Evolutionary conservation across 2,888 invertebrate genomes (phyloP), one percentile per base, ranked within the genome.

Genomic region (Acrobasis consociella): DNA sequence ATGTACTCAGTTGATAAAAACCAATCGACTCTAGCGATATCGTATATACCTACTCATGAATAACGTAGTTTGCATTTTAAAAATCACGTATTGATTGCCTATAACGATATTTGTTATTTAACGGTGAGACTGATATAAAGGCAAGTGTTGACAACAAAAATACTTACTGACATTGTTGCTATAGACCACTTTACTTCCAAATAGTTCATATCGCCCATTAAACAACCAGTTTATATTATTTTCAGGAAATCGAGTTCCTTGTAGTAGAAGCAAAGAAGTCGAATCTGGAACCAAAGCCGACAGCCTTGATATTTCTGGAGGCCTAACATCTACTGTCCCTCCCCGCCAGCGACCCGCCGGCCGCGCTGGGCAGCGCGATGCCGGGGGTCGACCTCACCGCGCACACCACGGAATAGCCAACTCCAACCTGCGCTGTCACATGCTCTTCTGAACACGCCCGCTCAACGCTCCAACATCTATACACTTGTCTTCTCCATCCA

Each of bases 241-340:
- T 82, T n/a, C 95, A 95, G 89, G 96, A 97, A 84, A 97, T 98
- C 89, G 97, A 98, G 93, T 97, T 99, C 93, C 94, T 98, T 81
- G 98, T 99, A 74, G 95, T 97, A 71, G 97, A 97, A 93, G 97
- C 97, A 75, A 97, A 97, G 92, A 97, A 97, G 91, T 97, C 97
- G 78, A 97, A 97, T 89, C 93, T 97, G 90, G 97, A 97, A 93
- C 97, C 97, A 78, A 97, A 97, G 93, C 97, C 97, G 73, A 97
- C 97, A 79, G 97, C 97, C 73, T 93, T 97, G 70, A 97, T 97
- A 91, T 97, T 97, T 93, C 93, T 97, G 93, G 97, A 97, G 94
- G 97, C 97, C 95, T 97, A 97, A 96, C 97, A 96, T 95, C 95
- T 95, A 95, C 95, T 96, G 91, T 95, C 95, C 95, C 95, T 96